Base-by-base conservation (phyloP, 2,113 vertebrate genomes). In the Vulpes vulpes region DNA sequence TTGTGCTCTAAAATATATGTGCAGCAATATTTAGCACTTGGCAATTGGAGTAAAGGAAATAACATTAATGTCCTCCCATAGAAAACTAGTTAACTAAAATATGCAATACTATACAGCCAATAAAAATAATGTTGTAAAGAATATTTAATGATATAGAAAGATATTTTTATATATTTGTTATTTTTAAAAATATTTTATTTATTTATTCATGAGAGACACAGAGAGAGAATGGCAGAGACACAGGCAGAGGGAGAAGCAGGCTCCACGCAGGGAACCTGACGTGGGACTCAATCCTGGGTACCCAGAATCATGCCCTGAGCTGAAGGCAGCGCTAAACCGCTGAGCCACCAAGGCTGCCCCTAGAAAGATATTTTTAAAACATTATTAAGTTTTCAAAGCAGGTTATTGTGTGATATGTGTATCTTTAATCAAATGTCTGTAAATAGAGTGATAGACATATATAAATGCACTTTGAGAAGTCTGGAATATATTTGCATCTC, bases 51-150 rank as follows among this genome's bases (percentile, higher is more conserved):
- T 55, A 60, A 73, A 67, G 12, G 49, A 73, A 78, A 73, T 1
- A 38, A 57, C 10, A 32, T 25, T 62, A 78, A 89, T 12, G 8
- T 5, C 8, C 9, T 89, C 30, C 23, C 62, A 12, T 5, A 65
- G 38, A 78, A 82, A 4, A 81, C 1, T 1, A 25, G 38, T 81
- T 49, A 95, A 88, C 59, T 74, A 91, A 97, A 96, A 38, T 30
- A 51, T 27, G 23, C 27, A 81, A 9, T 59, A 59, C 4, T 35
- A 8, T 32, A 25, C 8, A 64, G 78, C 16, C 83, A 60, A 60
- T 91, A 92, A 92, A 89, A 82, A 95, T 35, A 91, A 91, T 22
- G 19, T 11, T 12, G 2, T 64, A 55, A 59, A 76, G 87, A 86
- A 65, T 73, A 79, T 74, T 64, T 9, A 53, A 12, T 55, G n/a